Conservation (phyloP, 2,113 vertebrate genomes). For the Ictidomys tridecemlineatus region DNA sequence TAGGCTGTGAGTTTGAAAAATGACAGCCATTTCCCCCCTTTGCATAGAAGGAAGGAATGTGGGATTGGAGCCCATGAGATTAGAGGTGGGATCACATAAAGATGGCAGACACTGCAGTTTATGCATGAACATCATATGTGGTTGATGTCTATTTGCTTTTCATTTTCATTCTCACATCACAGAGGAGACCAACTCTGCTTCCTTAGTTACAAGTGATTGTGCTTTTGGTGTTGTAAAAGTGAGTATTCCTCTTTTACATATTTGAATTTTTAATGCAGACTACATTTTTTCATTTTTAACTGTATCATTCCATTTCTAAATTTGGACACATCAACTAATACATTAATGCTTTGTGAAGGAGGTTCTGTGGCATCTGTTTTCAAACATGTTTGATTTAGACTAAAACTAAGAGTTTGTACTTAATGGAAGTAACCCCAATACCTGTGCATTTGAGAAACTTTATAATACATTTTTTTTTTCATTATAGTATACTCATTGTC, state of each 20-base stretch:
- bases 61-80: too few relatives aligned
- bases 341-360: neutral
- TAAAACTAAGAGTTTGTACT: neutral
- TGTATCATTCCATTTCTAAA: neutral
- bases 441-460: neutral
- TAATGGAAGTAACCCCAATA: neutral
- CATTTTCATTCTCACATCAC: neutral
- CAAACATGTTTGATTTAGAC: neutral
- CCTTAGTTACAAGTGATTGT: neutral
- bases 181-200: neutral
- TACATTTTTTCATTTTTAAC: neutral
- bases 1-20: neutral
- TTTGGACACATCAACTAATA: neutral
- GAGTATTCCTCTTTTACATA: neutral
- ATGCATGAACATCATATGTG: accelerated
- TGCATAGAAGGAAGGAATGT: neutral
- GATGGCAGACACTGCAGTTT: accelerated
- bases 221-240: neutral
- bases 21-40: neutral
- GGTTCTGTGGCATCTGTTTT: neutral
- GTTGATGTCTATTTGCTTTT: neutral
- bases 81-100: neutral
- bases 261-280: neutral
- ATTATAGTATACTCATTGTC: neutral
- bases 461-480: neutral